Conservation (phyloP, 2,888 invertebrate genomes). For the Phengaris arion region DNA sequence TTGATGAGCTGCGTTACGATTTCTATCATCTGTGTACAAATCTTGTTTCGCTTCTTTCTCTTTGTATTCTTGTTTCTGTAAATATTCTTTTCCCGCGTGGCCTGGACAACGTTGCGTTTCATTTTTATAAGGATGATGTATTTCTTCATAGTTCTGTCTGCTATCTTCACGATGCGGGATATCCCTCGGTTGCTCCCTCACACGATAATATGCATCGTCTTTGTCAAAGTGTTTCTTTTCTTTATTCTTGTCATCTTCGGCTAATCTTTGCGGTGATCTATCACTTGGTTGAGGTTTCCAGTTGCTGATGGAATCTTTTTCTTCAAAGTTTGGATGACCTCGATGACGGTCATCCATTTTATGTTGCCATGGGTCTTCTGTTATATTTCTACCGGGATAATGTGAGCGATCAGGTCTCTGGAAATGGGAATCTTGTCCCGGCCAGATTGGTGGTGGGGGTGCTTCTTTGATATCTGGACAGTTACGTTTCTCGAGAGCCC, state of each 20-base stretch:
- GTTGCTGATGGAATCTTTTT: constrained; percentile 37
- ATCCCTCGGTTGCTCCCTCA: constrained; percentile 42
- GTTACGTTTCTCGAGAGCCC: constrained; percentile 66
- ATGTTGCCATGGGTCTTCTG: constrained; percentile 43
- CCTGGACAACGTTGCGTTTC: constrained; percentile 36
- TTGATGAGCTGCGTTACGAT: constrained; percentile 44
- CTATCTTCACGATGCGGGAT: constrained; percentile 33
- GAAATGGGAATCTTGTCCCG: constrained; percentile 48
- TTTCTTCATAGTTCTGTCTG: constrained; percentile 31
- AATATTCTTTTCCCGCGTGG: constrained; percentile 36
- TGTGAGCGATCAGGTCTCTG: constrained; percentile 37
- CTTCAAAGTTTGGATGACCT: constrained; percentile 34
- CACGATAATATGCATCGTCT: constrained; percentile 34
- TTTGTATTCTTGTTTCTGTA: constrained; percentile 47
- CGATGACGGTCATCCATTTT: constrained; percentile 32
- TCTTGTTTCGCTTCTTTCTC: constrained; percentile 56
- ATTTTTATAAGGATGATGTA: constrained; percentile 33
- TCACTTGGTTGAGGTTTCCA: constrained; percentile 37
- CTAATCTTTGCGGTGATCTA: constrained; percentile 34
- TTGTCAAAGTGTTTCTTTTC: constrained; percentile 34
- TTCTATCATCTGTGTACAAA: constrained; percentile 60
- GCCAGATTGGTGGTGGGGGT: constrained; percentile 67
- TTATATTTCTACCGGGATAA: constrained; percentile 42
- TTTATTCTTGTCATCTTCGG: constrained; percentile 35
- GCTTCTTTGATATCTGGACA: constrained; percentile 57